Base-by-base conservation (phyloP, 2,888 invertebrate species). In the Epirrita christyi region DNA sequence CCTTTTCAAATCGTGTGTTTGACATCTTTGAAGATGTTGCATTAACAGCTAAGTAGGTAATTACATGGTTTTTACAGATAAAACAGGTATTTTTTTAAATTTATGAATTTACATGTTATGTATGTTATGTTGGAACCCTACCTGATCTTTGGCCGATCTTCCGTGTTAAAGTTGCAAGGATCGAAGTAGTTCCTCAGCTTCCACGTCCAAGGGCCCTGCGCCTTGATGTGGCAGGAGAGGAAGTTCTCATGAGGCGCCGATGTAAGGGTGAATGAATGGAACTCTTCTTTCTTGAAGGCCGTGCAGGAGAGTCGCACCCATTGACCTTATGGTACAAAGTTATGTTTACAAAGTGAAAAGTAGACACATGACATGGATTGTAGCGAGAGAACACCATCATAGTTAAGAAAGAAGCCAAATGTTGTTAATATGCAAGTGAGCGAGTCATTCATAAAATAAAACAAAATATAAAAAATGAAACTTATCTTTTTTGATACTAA, bases 221-320 rank as follows among this genome's bases (percentile, higher is more conserved):
- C 94, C 68, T 98, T 99, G 67, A 99, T 98, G 80, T 98, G 98
- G 74, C 98, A 97, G 2, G 98, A 98, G 9, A 99, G 93, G 83
- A 95, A 97, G 84, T 98, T 98, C 84, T 98, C 98, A 76, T 99
- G 98, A 0, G 98, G 98, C 0, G 98, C 98, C 9, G 98, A 98
- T 0, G 98, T 98, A 48, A 99, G 85, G 0, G 98, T 98, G 83
- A 99, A 98, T 10, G 98, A 98, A 83, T 99, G 98, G 86, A 97
- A 98, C 84, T 98, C 98, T 72, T 96, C 95, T 8, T 96, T 95
- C 60, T 95, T 94, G 78, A 98, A 97, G 0, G 97, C 96, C 0
- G 98, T 98, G 76, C 98, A 98, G 0, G 97, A 96, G 7, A 98
- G 86, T 0, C 98, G 94, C 7, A 98, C 97, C 98, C 98, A 98